Conservation (phyloP, 2,888 invertebrate genomes). For the Drosophila subquinaria region DNA sequence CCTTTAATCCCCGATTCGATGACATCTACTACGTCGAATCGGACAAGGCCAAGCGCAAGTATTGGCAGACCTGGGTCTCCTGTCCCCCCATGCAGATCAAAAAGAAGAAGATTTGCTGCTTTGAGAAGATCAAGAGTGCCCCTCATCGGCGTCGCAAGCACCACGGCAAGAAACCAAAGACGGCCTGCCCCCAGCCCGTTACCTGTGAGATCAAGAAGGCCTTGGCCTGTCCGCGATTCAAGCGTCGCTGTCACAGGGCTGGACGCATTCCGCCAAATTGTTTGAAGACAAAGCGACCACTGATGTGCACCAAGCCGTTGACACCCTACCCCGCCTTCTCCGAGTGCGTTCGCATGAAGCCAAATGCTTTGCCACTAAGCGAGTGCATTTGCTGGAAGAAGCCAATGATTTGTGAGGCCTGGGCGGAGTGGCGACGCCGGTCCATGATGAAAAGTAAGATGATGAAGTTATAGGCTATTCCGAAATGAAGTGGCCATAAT, state of each 20-base stretch:
- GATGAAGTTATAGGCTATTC: background rate
- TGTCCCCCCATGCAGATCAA: slow-evolving; percentile 74
- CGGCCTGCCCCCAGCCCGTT: slow-evolving; percentile 44
- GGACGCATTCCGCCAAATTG: slow-evolving; percentile 63
- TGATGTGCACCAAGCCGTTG: slow-evolving; percentile 52
- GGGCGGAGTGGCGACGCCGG: slow-evolving; percentile 53
- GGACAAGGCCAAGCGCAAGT: slow-evolving; percentile 78
- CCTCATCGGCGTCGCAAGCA: slow-evolving; percentile 60
- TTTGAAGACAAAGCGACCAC: background rate
- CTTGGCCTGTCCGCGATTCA: slow-evolving; percentile 26
- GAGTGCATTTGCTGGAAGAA: slow-evolving; percentile 60
- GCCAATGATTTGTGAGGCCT: slow-evolving; percentile 65
- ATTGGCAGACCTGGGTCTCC: slow-evolving; percentile 83
- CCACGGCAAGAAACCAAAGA: slow-evolving; percentile 40
- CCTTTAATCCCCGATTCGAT: slow-evolving; percentile 76
- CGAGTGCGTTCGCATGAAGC: slow-evolving; percentile 45
- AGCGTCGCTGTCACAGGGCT: slow-evolving; percentile 53
- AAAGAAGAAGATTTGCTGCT: slow-evolving; percentile 70
- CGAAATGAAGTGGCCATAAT: background rate
- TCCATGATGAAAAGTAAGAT: slow-evolving; percentile 25
- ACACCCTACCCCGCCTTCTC: slow-evolving; percentile 70
- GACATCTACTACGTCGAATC: slow-evolving; percentile 78
- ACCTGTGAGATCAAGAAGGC: background rate
- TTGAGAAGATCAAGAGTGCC: slow-evolving; percentile 44
- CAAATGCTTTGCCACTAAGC: slow-evolving; percentile 31